Conservation (phyloP, 2,113 vertebrate genomes). For the Oryctolagus cuniculus region mOryCun1.1 NC_091436.1:151005001-151005500, state of each 20-base stretch:
- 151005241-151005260: constrained; percentile 70
- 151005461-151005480: constrained; percentile 74
- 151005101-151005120: constrained; percentile 77
- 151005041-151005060: constrained; percentile 45
- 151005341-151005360: constrained; percentile 68
- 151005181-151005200: constrained; percentile 60
- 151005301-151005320: constrained; percentile 6
- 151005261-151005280: constrained; percentile 57
- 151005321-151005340: constrained; percentile 37
- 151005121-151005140: constrained; percentile 70
- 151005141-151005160: constrained; percentile 36
- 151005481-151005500: constrained; percentile 69
- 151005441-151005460: constrained; percentile 73
- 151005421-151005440: constrained; percentile 75
- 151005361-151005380: constrained; percentile 52
- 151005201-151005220: constrained; percentile 61
- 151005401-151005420: background rate
- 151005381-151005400: constrained; percentile 55
- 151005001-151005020: constrained; percentile 80
- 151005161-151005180: constrained; percentile 16
- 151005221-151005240: background rate
- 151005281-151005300: constrained; percentile 3
- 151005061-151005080: constrained; percentile 72
- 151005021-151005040: constrained; percentile 72
- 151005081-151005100: constrained; percentile 71